phyloP scores from a whole-genome alignment of 2,888 invertebrate species.

The Drosophila ustulata region DNA sequence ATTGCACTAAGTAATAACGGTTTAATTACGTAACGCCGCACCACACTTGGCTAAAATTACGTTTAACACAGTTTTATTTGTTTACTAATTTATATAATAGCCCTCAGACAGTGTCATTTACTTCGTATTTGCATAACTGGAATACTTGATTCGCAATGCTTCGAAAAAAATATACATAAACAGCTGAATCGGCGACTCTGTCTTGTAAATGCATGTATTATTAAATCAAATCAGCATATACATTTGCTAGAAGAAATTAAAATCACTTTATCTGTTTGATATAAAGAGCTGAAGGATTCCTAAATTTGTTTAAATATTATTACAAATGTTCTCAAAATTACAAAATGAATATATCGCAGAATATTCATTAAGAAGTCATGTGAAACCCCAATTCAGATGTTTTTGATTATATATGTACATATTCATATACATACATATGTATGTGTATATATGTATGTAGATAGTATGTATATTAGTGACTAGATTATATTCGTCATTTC shows the following conservation, averaged over 20 bases:
- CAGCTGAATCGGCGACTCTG: not conserved
- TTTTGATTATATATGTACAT: too few relatives aligned
- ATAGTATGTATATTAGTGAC: too few relatives aligned
- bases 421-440: too few relatives aligned
- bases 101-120: conserved; percentile 4
- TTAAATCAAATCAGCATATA: too few relatives aligned
- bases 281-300: too few relatives aligned
- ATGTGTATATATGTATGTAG: not conserved
- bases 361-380: too few relatives aligned
- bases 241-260: too few relatives aligned
- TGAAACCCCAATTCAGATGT: too few relatives aligned
- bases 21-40: not conserved
- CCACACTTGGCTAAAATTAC: not conserved
- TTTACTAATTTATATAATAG: not conserved
- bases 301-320: too few relatives aligned
- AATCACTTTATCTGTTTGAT: too few relatives aligned
- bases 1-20: not conserved
- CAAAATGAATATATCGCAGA: too few relatives aligned
- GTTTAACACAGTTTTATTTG: not conserved
- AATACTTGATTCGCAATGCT: not conserved
- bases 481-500: not conserved
- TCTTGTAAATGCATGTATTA: not conserved
- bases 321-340: too few relatives aligned
- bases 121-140: not conserved
- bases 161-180: not conserved